A percentile compares a stretch with the other conserved stretches of the same genome.
These are phyloP conservation scores for Watsonalla binaria DNA, from an alignment of 2,888 invertebrate species.

Conservation along the genomic window DNA sequence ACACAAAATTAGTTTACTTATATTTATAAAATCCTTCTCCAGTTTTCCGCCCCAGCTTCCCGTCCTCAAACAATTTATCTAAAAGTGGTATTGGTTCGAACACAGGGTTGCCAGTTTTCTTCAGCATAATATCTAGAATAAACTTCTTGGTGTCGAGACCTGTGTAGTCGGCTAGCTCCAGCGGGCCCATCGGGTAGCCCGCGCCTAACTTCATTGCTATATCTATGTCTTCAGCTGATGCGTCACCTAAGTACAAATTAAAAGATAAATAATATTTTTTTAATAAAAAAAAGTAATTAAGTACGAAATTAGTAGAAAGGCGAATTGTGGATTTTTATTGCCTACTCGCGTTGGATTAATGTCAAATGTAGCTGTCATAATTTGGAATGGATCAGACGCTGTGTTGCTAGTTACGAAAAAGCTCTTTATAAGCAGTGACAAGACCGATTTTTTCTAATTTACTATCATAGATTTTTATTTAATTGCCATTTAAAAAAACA, in stretches of 20 bases:
- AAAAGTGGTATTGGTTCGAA: conserved; percentile 24
- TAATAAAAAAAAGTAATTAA: no score
- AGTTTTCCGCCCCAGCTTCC: conserved; percentile 86
- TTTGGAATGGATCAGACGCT: no score
- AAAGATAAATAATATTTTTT: background rate
- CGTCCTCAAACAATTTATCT: conserved; percentile 83
- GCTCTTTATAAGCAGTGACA: no score
- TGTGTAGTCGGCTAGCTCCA: conserved; percentile 90
- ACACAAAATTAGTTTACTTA: conserved; percentile 14
- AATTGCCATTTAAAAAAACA: no score
- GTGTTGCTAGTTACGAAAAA: no score
- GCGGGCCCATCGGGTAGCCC: conserved; percentile 93
- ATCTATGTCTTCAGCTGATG: conserved; percentile 88
- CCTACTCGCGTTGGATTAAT: no score
- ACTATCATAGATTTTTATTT: no score
- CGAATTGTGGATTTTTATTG: no score
- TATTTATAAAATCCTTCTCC: conserved; percentile 91
- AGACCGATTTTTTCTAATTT: no score
- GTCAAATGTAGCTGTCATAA: no score
- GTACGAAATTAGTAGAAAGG: no score
- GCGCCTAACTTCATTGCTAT: conserved; percentile 94
- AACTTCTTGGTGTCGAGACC: conserved; percentile 87
- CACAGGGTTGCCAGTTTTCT: conserved; percentile 70
- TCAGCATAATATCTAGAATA: conserved; percentile 80
- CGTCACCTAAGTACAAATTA: conserved; percentile 74